A percentile compares a stretch with the other conserved stretches of the same genome.
These are phyloP conservation scores for Musca domestica DNA, from an alignment of 1,140 invertebrate genomes.

Conservation along the genomic window DNA sequence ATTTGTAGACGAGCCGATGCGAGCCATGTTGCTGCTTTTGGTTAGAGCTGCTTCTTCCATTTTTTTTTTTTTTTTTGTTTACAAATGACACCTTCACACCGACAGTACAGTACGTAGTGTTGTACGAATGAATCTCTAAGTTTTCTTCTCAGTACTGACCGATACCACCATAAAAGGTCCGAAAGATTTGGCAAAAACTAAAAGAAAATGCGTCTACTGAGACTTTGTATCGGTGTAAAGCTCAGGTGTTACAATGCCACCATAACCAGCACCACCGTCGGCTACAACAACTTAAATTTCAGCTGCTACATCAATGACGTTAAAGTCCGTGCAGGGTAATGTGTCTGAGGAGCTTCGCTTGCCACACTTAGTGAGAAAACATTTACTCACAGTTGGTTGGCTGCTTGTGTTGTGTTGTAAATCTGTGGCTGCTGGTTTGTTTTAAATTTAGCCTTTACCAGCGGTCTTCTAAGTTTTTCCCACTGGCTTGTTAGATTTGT, in stretches of 20 bases:
- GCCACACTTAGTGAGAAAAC: no score
- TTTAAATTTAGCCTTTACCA: background rate
- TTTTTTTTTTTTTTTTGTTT: constrained; percentile 5
- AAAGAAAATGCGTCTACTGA: constrained; percentile 4
- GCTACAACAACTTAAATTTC: background rate
- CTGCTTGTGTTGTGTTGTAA: background rate
- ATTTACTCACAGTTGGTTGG: no score
- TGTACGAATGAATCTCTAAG: background rate
- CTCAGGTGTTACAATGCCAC: constrained; percentile 18
- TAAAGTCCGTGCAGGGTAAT: background rate
- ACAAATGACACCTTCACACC: constrained; percentile 49
- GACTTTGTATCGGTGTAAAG: background rate
- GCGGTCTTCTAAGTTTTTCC: background rate
- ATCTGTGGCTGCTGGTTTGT: background rate
- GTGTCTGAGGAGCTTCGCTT: no score
- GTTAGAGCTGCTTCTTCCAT: no score
- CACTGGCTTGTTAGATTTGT: background rate
- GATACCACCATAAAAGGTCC: constrained; percentile 9
- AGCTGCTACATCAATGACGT: background rate
- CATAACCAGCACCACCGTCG: constrained; percentile 3
- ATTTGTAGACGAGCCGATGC: constrained; percentile 45
- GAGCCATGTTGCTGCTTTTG: constrained; percentile 36
- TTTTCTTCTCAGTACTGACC: no score
- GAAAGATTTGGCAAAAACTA: background rate
- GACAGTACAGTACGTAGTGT: background rate